Evolutionary conservation across 2,888 invertebrate genomes (phyloP), one percentile per base, ranked within the genome.

Genomic region (Meliscaeva auricollis): DNA sequence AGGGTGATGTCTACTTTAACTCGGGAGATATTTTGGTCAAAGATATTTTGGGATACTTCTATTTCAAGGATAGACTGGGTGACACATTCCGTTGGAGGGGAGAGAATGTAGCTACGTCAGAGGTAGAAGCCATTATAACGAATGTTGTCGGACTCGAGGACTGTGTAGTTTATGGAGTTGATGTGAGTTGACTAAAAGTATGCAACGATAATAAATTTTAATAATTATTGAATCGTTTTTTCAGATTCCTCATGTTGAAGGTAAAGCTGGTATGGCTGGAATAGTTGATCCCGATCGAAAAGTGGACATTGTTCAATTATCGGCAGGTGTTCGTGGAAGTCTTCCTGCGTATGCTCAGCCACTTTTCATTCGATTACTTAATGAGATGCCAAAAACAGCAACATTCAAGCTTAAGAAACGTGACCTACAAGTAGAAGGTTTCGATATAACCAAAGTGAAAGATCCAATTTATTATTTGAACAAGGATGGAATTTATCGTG

Each of bases 61-160:
- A 95, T 93, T 99, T 99, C 93, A 96, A 95, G 88, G 99, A 99
- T 92, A 94, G 99, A 90, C 96, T 96, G 64, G 96, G 96, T 2
- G 96, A 97, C 92, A 97, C 96, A 0, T 96, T 95, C 92, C 94
- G 95, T 89, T 98, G 98, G 98, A 96, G 97, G 90, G 99, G 99
- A 13, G 99, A 99, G 93, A 99, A 99, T 91, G 98, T 99, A 0
- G 96, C 98, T 76, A 99, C 99, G 0, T 95, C 96, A 0, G 99
- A 99, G 93, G 97, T 99, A 20, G 99, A 99, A 93, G 96, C 96
- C 72, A 96, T 97, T 9, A 94, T 99, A 87, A 96, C 96, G 83
- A 96, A 96, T 74, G 94, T 95, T 32, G 93, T 96, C 64, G 94
- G 94, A 0, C 94, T 97, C 80, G 94, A 95, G 84, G 96, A 97